Evolutionary conservation across 2,797 vertebrate genomes (phyloP).

Genomic region (Chloroceryle amazona): DNA sequence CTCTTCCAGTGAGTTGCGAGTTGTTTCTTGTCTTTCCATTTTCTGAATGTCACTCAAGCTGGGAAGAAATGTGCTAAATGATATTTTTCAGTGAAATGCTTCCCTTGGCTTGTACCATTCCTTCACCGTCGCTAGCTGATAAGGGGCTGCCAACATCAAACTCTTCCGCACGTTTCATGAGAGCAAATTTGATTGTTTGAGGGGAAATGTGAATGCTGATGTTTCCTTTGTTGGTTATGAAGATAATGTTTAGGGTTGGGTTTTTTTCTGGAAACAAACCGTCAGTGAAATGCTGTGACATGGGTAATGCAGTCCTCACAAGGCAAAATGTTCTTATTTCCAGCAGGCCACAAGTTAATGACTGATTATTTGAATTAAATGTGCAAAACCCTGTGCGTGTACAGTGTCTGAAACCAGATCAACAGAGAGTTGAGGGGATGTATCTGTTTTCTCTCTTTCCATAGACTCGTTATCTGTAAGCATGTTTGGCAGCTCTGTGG

Average conservation of each 20-base stretch:
- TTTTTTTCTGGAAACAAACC: neutral
- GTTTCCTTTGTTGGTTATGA: neutral
- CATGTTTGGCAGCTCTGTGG: neutral
- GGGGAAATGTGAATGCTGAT: neutral
- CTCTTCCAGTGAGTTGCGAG: neutral
- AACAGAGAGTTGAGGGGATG: rapidly evolving
- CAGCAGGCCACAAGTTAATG: neutral
- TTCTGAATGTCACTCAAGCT: rapidly evolving
- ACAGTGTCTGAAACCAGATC: neutral
- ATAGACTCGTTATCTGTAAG: rapidly evolving
- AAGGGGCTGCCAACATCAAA: neutral
- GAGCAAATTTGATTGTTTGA: rapidly evolving
- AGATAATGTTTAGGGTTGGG: neutral
- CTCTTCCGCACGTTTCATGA: neutral
- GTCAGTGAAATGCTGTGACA: neutral
- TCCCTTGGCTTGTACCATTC: rapidly evolving
- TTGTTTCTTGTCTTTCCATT: neutral
- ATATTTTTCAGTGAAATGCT: neutral
- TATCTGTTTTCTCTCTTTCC: neutral
- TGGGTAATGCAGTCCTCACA: rapidly evolving
- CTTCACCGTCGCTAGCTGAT: rapidly evolving
- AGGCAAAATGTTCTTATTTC: neutral
- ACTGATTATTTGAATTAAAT: neutral
- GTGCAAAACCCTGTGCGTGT: rapidly evolving
- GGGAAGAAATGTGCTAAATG: neutral